A percentile compares a stretch with the other conserved stretches of the same genome.
Evolutionary conservation across 2,888 invertebrate species (phyloP).

Genomic region (Candidula unifasciata): DNA sequence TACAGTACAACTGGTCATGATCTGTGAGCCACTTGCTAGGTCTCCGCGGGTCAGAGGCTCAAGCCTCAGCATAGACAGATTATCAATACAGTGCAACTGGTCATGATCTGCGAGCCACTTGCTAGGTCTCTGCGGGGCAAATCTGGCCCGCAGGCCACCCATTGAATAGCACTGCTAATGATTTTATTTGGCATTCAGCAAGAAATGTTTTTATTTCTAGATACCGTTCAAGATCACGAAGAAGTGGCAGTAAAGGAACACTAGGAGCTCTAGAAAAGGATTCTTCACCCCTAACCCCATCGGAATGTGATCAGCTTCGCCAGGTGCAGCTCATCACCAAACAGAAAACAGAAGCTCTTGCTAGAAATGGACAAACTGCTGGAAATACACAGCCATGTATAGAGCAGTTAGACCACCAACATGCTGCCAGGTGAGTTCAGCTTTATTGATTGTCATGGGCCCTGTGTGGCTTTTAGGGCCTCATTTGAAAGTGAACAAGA

Average conservation of each 20-base stretch:
- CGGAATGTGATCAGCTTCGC: conserved; percentile 43
- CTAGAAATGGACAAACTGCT: background rate
- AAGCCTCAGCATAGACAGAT: too few relatives aligned
- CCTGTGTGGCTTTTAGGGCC: background rate
- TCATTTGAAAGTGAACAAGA: too few relatives aligned
- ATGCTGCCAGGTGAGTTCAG: background rate
- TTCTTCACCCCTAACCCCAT: conserved; percentile 33
- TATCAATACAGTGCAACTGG: too few relatives aligned
- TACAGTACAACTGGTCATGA: too few relatives aligned
- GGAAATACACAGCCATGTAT: conserved; percentile 11
- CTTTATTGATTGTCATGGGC: background rate
- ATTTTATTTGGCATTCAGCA: too few relatives aligned
- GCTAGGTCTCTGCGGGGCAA: too few relatives aligned
- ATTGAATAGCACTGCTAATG: too few relatives aligned
- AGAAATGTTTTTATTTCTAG: conserved; percentile 11
- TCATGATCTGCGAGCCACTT: too few relatives aligned
- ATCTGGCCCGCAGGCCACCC: too few relatives aligned
- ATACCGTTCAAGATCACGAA: conserved; percentile 42
- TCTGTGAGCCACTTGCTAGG: too few relatives aligned
- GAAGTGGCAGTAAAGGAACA: conserved; percentile 19
- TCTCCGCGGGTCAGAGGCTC: too few relatives aligned
- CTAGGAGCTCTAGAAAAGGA: conserved; percentile 23
- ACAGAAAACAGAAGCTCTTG: conserved; percentile 16
- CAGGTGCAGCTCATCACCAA: conserved; percentile 43
- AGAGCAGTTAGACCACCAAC: background rate